Conservation (phyloP, 1,140 invertebrate genomes). For the Metaphire vulgaris region DNA sequence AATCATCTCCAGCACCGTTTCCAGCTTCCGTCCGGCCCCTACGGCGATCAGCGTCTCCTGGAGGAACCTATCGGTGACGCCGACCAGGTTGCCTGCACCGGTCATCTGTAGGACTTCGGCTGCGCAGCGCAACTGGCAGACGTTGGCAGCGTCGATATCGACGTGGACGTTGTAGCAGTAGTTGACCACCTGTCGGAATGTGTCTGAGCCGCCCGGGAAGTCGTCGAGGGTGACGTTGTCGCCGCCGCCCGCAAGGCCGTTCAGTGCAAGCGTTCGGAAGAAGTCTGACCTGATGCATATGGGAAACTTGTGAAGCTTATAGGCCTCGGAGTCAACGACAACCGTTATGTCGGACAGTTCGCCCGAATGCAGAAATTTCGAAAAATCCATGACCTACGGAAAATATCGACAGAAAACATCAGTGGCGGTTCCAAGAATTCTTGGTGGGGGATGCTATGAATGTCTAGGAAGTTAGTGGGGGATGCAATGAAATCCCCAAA, state of each 20-base stretch:
- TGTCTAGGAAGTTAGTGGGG: too few species aligned
- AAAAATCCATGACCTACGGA: slow-evolving; percentile 47
- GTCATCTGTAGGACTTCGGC: slow-evolving; percentile 46
- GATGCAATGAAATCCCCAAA: too few species aligned
- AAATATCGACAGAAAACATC: too few species aligned
- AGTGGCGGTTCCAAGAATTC: too few species aligned
- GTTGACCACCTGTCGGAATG: slow-evolving; percentile 45
- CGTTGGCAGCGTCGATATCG: slow-evolving; percentile 41
- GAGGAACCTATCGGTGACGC: slow-evolving; percentile 44
- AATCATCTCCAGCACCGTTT: slow-evolving; percentile 36
- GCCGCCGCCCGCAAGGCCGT: slow-evolving; percentile 14
- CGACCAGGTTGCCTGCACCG: slow-evolving; percentile 41
- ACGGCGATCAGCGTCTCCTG: slow-evolving; percentile 43
- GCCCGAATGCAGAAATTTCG: slow-evolving; percentile 45
- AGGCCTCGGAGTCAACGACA: slow-evolving; percentile 36
- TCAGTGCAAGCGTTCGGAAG: slow-evolving; percentile 40
- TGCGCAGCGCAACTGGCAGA: slow-evolving; percentile 44
- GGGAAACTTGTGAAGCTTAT: slow-evolving; percentile 48
- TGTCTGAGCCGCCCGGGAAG: slow-evolving; percentile 47
- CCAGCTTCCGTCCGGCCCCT: slow-evolving; percentile 36
- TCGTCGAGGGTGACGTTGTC: slow-evolving; percentile 33
- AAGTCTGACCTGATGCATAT: slow-evolving; percentile 46
- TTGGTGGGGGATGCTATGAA: too few species aligned
- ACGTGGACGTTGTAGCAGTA: slow-evolving; percentile 49
- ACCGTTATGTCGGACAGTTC: slow-evolving; percentile 48